Evolutionary conservation across 2,113 vertebrate genomes (phyloP).

Genomic region (Eretmochelys imbricata): DNA sequence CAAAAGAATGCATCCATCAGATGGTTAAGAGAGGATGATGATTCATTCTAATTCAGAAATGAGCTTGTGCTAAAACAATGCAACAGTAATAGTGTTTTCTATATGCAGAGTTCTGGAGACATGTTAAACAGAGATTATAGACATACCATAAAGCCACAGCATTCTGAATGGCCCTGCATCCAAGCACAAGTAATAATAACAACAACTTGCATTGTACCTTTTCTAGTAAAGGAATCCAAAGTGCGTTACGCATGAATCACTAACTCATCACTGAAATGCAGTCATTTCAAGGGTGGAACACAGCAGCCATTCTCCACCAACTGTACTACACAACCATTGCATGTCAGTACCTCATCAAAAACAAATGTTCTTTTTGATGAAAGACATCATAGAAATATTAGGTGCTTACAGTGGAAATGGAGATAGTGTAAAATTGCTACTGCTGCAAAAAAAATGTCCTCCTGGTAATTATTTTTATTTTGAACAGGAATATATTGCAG

Average conservation of each 20-base stretch:
- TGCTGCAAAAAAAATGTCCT: background rate
- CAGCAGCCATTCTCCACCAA: background rate
- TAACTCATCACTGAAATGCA: background rate
- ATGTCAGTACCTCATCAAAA: background rate
- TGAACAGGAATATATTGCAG: background rate
- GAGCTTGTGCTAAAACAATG: background rate
- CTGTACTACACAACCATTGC: background rate
- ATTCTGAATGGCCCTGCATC: background rate
- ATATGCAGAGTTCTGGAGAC: background rate
- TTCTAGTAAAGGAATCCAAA: background rate
- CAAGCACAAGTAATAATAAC: background rate
- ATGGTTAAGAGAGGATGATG: background rate
- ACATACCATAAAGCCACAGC: background rate
- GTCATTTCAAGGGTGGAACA: background rate
- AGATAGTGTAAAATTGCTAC: background rate
- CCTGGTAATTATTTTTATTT: background rate
- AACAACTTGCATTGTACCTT: background rate
- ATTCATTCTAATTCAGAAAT: slow-evolving; percentile 14
- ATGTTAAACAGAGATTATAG: background rate
- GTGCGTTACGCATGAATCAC: background rate
- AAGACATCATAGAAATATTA: background rate
- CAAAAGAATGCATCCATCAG: background rate
- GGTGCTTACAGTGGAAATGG: background rate
- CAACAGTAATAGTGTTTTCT: background rate
- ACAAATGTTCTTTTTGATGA: background rate